phyloP scores from a whole-genome alignment of 2,888 invertebrate genomes.

The Eilema sororculum region DNA sequence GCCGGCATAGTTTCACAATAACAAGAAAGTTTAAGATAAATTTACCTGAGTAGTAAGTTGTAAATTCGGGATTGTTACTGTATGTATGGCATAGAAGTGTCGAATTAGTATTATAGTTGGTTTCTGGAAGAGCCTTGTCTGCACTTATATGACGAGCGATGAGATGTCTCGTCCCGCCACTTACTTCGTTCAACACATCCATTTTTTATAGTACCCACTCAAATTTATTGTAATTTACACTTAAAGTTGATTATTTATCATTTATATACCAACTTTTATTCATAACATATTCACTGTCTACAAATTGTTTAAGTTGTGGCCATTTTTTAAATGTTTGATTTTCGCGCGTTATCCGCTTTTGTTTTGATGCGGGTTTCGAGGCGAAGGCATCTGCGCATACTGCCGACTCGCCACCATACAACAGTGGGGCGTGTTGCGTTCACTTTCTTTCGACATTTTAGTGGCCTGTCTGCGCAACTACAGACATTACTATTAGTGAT shows the following conservation, averaged over 20 bases:
- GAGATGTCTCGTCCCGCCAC: conserved; percentile 60
- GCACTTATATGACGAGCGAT: conserved; percentile 72
- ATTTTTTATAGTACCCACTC: conserved; percentile 54
- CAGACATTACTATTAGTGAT: conserved; percentile 44
- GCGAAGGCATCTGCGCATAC: conserved; percentile 59
- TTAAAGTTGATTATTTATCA: conserved; percentile 20
- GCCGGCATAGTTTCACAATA: conserved; percentile 15
- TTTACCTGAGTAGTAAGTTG: conserved; percentile 76
- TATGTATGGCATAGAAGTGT: conserved; percentile 75
- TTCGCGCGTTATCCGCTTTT: conserved; percentile 50
- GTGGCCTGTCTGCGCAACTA: conserved; percentile 70
- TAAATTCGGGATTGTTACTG: conserved; percentile 75
- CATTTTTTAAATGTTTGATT: conserved; percentile 29
- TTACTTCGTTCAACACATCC: conserved; percentile 72
- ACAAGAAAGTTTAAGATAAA: conserved; percentile 12
- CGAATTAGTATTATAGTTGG: conserved; percentile 72
- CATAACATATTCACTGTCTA: conserved; percentile 30
- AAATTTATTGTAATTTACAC: conserved; percentile 26
- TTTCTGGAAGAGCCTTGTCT: conserved; percentile 62
- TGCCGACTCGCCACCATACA: conserved; percentile 50
- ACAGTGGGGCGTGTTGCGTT: conserved; percentile 65
- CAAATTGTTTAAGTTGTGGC: conserved; percentile 7
- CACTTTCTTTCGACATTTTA: conserved; percentile 85
- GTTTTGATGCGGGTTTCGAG: conserved; percentile 49
- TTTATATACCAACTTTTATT: conserved; percentile 32